Evolutionary conservation across 2,797 vertebrate species (phyloP).

Genomic region (Dendrocincla tyrannina): DNA sequence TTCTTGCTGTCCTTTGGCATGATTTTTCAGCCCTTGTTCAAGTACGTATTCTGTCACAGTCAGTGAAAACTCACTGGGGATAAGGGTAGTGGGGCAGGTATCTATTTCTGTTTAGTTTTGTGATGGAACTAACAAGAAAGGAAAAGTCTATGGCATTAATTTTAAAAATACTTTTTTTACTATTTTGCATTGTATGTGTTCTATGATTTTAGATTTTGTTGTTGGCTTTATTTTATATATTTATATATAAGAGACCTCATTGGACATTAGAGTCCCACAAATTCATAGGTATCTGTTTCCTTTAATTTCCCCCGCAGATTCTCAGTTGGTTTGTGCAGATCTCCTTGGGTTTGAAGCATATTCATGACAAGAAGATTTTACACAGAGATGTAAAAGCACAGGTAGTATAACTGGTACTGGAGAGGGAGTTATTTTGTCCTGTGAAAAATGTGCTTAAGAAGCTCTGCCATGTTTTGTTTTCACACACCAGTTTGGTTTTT

Average conservation of each 20-base stretch:
- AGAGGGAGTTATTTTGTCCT: background rate
- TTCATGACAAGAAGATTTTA: slow-evolving; percentile 91
- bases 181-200: background rate
- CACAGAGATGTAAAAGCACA: slow-evolving; percentile 94
- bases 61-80: background rate
- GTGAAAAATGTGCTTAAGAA: background rate
- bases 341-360: slow-evolving; percentile 91
- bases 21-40: background rate
- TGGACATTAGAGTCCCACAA: background rate
- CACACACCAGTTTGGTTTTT: background rate
- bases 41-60: background rate
- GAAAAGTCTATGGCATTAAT: background rate
- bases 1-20: background rate
- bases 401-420: slow-evolving; percentile 72
- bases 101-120: background rate
- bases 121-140: background rate
- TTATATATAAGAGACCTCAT: background rate
- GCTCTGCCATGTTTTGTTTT: background rate
- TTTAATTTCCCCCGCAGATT: slow-evolving; percentile 76
- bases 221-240: background rate
- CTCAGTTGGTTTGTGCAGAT: slow-evolving; percentile 93
- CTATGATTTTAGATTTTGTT: background rate
- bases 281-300: background rate
- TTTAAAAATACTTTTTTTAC: background rate
- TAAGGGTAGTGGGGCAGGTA: background rate